Base-by-base conservation (phyloP, 1,140 invertebrate genomes). In the Pogonus chalceus region DNA sequence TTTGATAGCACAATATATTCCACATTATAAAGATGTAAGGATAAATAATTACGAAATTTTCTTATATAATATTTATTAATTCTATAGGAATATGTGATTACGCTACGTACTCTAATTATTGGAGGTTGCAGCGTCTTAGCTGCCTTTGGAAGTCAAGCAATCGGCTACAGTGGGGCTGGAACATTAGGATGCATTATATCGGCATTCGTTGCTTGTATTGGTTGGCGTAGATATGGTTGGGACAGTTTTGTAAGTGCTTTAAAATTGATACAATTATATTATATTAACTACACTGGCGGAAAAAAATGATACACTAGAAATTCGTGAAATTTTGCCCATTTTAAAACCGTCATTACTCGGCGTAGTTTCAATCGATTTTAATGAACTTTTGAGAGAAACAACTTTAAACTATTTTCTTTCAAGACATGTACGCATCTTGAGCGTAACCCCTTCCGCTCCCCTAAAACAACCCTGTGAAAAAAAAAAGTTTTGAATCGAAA, bases 101-200 rank as follows among this genome's bases (percentile, higher is more conserved):
- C 69, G 0, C 59, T 75, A 52, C 65, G 74, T 46, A 69, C 72
- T 58, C 67, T 80, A 53, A 63, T 81, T 56, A 64, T 79, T 52
- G 62, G 79, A 31, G 65, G 72, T 55, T 79, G 71, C 51, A 81
- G 80, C 23, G 62, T 81, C 31, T 65, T 81, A 43, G 72, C 76
- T 22, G 75, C 84, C 37, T 77, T 85, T 65, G 79, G 80, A 24
- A 83, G 80, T 59, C 68, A 71, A 47, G 63, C 66, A 23, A 64
- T 81, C 43, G 74, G 75, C 2, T 75, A 79, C 60, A 70, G 70
- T 37, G 81, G 80, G n/a, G 77, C 79, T 9, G 83, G 84, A 10
- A 77, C 82, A 3, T 65, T 85, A 16, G 81, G 74, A 2, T 79
- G 77, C 62, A 76, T 83, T 22, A 74, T 76, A 23, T 60, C 79